A percentile compares a stretch with the other conserved stretches of the same genome.
These are phyloP conservation scores for Cylas formicarius DNA, from an alignment of 1,140 invertebrate species.

Conservation along the genomic window DNA sequence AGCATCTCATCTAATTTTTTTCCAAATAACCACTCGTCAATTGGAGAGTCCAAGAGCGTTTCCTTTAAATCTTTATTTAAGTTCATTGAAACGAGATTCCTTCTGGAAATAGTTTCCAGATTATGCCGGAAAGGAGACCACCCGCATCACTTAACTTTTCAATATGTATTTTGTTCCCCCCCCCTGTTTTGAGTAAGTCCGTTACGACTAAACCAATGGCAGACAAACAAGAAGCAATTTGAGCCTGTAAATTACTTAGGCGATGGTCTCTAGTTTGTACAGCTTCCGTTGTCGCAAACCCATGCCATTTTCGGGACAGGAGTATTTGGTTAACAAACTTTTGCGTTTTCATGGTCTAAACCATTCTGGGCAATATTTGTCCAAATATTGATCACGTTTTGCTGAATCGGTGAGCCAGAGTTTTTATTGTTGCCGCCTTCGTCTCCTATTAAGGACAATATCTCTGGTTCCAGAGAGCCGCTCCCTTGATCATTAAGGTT, in stretches of 20 bases:
- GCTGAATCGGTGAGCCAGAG: conserved; percentile 4
- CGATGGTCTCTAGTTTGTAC: conserved; percentile 3
- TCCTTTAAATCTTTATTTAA: conserved; percentile 12
- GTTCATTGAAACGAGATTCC: conserved; percentile 11
- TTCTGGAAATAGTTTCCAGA: conserved; percentile 1
- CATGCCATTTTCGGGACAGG: neutral
- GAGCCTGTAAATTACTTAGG: conserved; percentile 1
- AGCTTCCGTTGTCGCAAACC: neutral
- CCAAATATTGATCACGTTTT: conserved; percentile 8
- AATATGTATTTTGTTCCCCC: neutral
- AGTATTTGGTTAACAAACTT: conserved; percentile 5
- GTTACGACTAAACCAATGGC: conserved; percentile 5
- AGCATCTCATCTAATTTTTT: conserved; percentile 8
- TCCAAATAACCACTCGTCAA: conserved; percentile 14
- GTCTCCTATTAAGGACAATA: conserved; percentile 6
- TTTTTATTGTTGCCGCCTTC: neutral
- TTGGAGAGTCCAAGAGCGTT: neutral
- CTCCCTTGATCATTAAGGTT: neutral
- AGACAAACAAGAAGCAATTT: conserved; percentile 1
- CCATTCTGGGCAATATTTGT: conserved; percentile 6
- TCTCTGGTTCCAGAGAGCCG: neutral
- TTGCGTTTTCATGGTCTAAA: neutral
- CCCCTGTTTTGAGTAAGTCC: conserved; percentile 5
- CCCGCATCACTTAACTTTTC: conserved; percentile 6
- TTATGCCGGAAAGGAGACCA: conserved; percentile 6